Evolutionary conservation across 1,140 invertebrate genomes (phyloP).

Genomic region (Polypedilum pembai): DNA sequence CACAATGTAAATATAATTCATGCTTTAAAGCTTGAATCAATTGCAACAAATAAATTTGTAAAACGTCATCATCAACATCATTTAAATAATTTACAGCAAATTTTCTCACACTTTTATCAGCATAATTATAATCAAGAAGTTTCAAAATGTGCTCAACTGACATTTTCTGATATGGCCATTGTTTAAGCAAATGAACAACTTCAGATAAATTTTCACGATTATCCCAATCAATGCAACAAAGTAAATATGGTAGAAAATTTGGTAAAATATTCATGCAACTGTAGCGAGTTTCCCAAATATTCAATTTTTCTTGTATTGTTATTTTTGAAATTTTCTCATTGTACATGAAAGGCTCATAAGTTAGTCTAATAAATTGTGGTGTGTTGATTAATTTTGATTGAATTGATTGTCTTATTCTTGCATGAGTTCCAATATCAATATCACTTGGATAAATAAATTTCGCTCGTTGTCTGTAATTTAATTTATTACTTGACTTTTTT

Average conservation of each 20-base stretch:
- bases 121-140: conserved; percentile 87
- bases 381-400: conserved; percentile 32
- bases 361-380: conserved; percentile 34
- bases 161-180: conserved; percentile 64
- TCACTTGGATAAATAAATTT: conserved; percentile 65
- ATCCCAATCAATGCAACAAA: conserved; percentile 86
- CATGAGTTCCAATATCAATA: conserved; percentile 59
- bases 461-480: conserved; percentile 56
- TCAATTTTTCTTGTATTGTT: conserved; percentile 79
- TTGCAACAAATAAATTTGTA: conserved; percentile 76
- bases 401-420: conserved; percentile 36
- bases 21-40: conserved; percentile 94
- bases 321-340: conserved; percentile 79
- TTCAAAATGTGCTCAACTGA: conserved; percentile 81
- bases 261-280: conserved; percentile 59
- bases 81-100: conserved; percentile 87
- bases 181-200: conserved; percentile 64
- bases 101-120: conserved; percentile 76
- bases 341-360: conserved; percentile 40
- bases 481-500: no score
- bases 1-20: conserved; percentile 88
- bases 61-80: conserved; percentile 67
- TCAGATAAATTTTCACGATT: conserved; percentile 65
- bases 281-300: conserved; percentile 71
- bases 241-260: conserved; percentile 68